Evolutionary conservation across 2,888 invertebrate genomes (phyloP).

Genomic region (Chloromyia formosa): DNA sequence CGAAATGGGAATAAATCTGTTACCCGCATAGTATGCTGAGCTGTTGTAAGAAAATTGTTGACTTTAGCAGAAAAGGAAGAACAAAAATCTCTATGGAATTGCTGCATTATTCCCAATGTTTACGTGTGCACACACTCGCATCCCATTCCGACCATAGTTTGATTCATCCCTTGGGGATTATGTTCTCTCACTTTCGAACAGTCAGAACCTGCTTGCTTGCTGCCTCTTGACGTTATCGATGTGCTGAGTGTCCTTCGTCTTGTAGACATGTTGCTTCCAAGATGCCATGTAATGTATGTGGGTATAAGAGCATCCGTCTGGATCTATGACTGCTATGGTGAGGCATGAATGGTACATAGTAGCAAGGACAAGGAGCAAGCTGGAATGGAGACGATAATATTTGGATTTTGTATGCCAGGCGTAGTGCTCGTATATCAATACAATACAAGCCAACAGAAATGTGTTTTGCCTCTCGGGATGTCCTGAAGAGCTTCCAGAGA

Average conservation of each 20-base stretch:
- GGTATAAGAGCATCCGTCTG: not conserved
- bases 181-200: not conserved
- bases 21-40: not conserved
- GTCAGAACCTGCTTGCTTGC: not conserved
- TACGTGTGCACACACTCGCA: not conserved
- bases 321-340: no score
- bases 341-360: not conserved
- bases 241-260: slow-evolving; percentile 14
- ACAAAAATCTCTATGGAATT: not conserved
- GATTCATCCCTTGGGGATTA: slow-evolving; percentile 4
- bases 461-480: not conserved
- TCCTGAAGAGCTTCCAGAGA: not conserved
- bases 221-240: slow-evolving; percentile 15
- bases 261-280: not conserved
- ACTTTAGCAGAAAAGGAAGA: slow-evolving; percentile 1
- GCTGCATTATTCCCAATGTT: not conserved
- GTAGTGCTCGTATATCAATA: slow-evolving; percentile 5
- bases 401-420: not conserved
- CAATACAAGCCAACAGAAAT: not conserved
- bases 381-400: slow-evolving; percentile 5
- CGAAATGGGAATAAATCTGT: slow-evolving; percentile 26
- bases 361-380: no score
- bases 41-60: not conserved
- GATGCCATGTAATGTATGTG: slow-evolving; percentile 10
- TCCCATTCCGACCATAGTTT: not conserved